Evolutionary conservation across 2,888 invertebrate species (phyloP).

Genomic region (Neocrepidodera transversa): DNA sequence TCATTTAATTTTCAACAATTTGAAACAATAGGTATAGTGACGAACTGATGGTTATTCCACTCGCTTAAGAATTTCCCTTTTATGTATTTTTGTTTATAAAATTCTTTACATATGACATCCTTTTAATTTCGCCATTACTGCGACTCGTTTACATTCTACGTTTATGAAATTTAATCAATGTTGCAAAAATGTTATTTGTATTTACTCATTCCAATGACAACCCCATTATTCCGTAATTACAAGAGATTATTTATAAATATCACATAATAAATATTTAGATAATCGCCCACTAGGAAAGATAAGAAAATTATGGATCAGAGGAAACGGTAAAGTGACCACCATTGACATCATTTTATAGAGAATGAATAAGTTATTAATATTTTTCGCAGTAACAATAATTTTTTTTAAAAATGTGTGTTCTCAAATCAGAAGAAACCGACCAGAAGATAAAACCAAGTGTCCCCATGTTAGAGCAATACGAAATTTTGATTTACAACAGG

Average conservation of each 20-base stretch:
- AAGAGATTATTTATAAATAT: neutral
- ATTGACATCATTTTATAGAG: slow-evolving; percentile 5
- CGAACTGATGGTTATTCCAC: too few relatives aligned
- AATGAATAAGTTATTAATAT: slow-evolving; percentile 29
- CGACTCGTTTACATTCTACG: too few relatives aligned
- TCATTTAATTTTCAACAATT: too few relatives aligned
- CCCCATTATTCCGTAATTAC: too few relatives aligned
- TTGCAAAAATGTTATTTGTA: too few relatives aligned
- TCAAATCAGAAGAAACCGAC: slow-evolving; percentile 52
- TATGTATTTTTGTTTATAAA: too few relatives aligned
- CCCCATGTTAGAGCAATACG: slow-evolving; percentile 80
- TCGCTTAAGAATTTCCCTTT: too few relatives aligned
- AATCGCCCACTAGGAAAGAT: slow-evolving; percentile 27
- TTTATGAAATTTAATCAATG: too few relatives aligned
- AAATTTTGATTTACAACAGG: slow-evolving; percentile 80
- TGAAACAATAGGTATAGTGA: too few relatives aligned
- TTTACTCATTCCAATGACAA: too few relatives aligned
- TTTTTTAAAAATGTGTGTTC: slow-evolving; percentile 3
- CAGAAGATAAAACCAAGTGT: slow-evolving; percentile 73
- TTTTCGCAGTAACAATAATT: slow-evolving; percentile 11
- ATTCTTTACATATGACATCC: too few relatives aligned
- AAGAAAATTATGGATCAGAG: slow-evolving; percentile 19
- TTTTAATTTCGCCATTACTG: too few relatives aligned
- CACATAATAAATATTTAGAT: slow-evolving; percentile 22
- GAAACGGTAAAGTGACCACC: slow-evolving; percentile 11